Percentiles rank a stretch among this genome's conserved stretches.
phyloP scores from a whole-genome alignment of 2,888 invertebrate genomes.

The Polydrusus tereticollis region DNA sequence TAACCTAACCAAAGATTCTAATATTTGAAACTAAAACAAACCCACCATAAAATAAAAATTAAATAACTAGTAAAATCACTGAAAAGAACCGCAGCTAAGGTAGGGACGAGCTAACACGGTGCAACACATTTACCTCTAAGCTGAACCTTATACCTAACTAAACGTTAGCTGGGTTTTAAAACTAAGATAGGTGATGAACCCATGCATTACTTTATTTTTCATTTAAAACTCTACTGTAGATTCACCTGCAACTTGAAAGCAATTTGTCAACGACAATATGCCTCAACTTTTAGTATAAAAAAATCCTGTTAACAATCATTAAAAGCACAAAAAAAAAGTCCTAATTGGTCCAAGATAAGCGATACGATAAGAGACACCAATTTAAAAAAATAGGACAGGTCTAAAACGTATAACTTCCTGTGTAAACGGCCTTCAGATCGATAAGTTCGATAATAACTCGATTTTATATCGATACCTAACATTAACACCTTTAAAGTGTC shows the following conservation, averaged over 20 bases:
- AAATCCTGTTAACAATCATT: constrained; percentile 40
- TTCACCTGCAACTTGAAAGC: background rate
- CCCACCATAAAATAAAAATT: no score
- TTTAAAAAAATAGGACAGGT: constrained; percentile 49
- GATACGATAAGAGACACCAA: constrained; percentile 46
- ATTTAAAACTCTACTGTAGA: no score
- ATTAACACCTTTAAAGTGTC: constrained; percentile 48
- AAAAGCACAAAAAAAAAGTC: constrained; percentile 37
- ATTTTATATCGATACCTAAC: constrained; percentile 46
- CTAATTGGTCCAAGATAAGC: constrained; percentile 48
- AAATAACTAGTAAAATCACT: no score
- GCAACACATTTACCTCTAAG: no score
- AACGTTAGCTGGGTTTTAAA: no score
- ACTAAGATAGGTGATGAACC: no score
- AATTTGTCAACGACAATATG: constrained; percentile 2
- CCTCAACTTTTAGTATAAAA: constrained; percentile 6
- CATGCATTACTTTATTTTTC: no score
- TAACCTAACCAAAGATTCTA: no score
- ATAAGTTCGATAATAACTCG: constrained; percentile 40
- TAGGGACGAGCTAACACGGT: no score
- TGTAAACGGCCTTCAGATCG: constrained; percentile 31
- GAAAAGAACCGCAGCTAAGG: no score
- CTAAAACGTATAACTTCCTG: constrained; percentile 49
- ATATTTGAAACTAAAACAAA: no score
- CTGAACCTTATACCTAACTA: no score